Conservation (phyloP, 2,888 invertebrate genomes). For the Lypha dubia region DNA sequence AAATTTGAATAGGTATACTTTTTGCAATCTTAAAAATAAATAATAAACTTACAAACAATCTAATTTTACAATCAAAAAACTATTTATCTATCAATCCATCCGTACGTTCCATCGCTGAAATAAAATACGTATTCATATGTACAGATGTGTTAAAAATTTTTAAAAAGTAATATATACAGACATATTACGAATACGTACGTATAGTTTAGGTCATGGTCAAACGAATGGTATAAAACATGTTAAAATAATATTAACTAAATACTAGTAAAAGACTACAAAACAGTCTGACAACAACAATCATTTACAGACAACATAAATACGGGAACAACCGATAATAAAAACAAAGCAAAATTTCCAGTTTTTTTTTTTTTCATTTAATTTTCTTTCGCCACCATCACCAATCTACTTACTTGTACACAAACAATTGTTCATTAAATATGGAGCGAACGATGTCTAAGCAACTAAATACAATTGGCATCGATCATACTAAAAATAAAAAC, state of each 20-base stretch:
- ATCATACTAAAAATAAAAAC: background rate
- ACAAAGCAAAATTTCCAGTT: conserved; percentile 59
- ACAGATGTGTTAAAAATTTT: too few relatives aligned
- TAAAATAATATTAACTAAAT: conserved; percentile 43
- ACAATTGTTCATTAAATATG: background rate
- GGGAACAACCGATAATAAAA: conserved; percentile 32
- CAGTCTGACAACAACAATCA: conserved; percentile 17
- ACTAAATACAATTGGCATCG: conserved; percentile 43
- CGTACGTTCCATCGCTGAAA: conserved; percentile 54
- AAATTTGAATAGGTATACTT: background rate
- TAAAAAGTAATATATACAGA: background rate
- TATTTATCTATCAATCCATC: conserved; percentile 55
- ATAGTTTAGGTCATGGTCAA: conserved; percentile 72
- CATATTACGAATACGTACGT: conserved; percentile 14
- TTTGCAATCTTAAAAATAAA: background rate
- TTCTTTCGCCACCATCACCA: conserved; percentile 53
- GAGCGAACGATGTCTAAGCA: background rate
- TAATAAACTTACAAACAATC: background rate
- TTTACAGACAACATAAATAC: conserved; percentile 3
- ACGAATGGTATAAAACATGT: conserved; percentile 68
- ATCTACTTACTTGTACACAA: conserved; percentile 6
- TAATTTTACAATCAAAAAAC: conserved; percentile 65
- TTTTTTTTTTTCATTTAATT: conserved; percentile 44
- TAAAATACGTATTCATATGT: background rate
- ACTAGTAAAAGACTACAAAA: conserved; percentile 28